Conservation (phyloP, 2,797 vertebrate genomes). For the Kryptolebias ocellatus region DNA sequence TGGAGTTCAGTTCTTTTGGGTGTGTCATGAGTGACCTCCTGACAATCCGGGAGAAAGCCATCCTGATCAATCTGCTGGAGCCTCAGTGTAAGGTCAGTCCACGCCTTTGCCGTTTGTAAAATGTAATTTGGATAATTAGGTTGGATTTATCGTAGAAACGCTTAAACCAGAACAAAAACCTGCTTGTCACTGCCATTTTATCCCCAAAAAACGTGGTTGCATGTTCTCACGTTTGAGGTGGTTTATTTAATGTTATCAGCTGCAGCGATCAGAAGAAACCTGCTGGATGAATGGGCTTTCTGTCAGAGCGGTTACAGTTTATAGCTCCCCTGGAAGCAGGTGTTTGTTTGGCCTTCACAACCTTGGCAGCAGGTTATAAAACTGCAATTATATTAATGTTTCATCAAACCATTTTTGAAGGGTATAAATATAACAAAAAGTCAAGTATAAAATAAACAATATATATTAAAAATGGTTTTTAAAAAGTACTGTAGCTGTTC, state of each 20-base stretch:
- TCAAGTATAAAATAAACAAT: too few species aligned
- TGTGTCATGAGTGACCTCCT: constrained; percentile 51
- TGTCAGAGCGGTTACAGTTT: constrained; percentile 16
- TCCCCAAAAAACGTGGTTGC: background rate
- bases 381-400: background rate
- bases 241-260: constrained; percentile 19
- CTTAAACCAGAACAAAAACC: background rate
- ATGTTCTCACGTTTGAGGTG: background rate
- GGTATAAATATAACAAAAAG: background rate
- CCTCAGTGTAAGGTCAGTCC: constrained; percentile 47
- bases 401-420: background rate
- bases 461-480: too few species aligned
- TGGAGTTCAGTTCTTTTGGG: constrained; percentile 31
- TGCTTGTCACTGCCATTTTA: background rate
- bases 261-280: constrained; percentile 1
- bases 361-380: background rate
- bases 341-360: constrained; percentile 1
- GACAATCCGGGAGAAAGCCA: constrained; percentile 46
- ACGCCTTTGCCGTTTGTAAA: background rate
- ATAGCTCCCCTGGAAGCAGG: background rate
- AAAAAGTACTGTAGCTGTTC: too few species aligned
- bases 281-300: constrained; percentile 25
- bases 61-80: constrained; percentile 38
- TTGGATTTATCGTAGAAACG: background rate
- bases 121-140: background rate